Percentiles rank a stretch among this genome's conserved stretches.
Conservation (phyloP, 2,888 invertebrate species). For the Thyatira batis region DNA sequence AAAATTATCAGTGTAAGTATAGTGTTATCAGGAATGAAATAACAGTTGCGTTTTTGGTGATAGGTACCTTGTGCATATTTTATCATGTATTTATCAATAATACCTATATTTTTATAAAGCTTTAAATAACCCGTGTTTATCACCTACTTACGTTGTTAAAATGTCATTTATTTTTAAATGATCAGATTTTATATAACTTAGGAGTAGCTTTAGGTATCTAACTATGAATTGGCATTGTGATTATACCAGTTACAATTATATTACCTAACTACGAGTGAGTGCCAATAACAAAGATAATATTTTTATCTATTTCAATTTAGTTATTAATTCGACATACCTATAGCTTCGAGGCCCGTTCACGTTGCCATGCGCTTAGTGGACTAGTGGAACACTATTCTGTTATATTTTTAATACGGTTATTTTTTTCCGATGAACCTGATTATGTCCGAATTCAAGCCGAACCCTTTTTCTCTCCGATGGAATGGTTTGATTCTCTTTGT, state of each 20-base stretch:
- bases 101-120: too few relatives aligned
- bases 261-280: slow-evolving; percentile 14
- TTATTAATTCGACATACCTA: slow-evolving; percentile 50
- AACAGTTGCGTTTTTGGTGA: too few relatives aligned
- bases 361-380: slow-evolving; percentile 70
- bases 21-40: too few relatives aligned
- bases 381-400: slow-evolving; percentile 74
- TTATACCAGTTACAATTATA: neutral
- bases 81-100: too few relatives aligned
- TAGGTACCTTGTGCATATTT: too few relatives aligned
- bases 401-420: slow-evolving; percentile 77
- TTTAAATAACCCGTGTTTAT: too few relatives aligned
- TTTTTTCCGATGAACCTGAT: slow-evolving; percentile 67
- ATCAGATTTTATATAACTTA: too few relatives aligned
- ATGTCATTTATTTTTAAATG: neutral
- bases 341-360: slow-evolving; percentile 50
- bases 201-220: neutral
- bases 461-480: slow-evolving; percentile 61
- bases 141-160: neutral
- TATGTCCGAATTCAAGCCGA: slow-evolving; percentile 47
- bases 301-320: slow-evolving; percentile 46
- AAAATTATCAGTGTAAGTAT: too few relatives aligned
- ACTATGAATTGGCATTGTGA: neutral
- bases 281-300: slow-evolving; percentile 37
- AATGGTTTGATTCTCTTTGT: slow-evolving; percentile 15